Evolutionary conservation across 2,113 vertebrate species (phyloP).

Genomic region (Proterorhinus semilunaris): DNA sequence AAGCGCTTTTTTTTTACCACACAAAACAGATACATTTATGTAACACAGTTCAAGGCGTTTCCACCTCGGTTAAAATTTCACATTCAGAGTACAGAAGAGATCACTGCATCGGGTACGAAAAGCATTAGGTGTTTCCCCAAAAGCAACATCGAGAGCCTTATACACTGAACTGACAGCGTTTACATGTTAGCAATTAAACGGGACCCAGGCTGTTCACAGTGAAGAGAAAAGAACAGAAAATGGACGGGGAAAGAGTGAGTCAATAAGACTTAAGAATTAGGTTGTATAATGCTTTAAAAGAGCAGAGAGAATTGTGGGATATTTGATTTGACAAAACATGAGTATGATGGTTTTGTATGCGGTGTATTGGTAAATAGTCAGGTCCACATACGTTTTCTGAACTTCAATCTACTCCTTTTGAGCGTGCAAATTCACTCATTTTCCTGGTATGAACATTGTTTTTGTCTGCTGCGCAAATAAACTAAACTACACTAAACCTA

Average conservation of each 20-base stretch:
- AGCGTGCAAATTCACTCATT: no score
- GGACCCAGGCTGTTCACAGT: not conserved
- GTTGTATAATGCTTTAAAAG: no score
- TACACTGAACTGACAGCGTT: not conserved
- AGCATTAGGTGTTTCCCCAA: slow-evolving; percentile 3
- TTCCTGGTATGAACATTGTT: no score
- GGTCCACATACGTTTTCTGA: no score
- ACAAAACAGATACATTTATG: slow-evolving; percentile 33
- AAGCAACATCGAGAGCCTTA: slow-evolving; percentile 17
- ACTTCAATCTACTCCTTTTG: no score
- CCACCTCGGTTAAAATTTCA: slow-evolving; percentile 28
- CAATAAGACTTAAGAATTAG: no score
- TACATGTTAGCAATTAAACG: not conserved
- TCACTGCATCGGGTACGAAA: slow-evolving; percentile 15
- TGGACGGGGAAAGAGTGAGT: not conserved
- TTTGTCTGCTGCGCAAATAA: no score
- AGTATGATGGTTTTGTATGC: no score
- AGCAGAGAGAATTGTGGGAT: no score
- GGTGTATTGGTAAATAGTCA: no score
- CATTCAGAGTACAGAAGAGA: slow-evolving; percentile 35
- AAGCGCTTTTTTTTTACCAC: slow-evolving; percentile 20
- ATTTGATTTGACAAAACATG: no score
- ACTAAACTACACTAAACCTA: no score
- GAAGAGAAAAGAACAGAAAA: not conserved
- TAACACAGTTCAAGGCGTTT: slow-evolving; percentile 6